A percentile compares a stretch with the other conserved stretches of the same genome.
Evolutionary conservation across 2,113 vertebrate species (phyloP).

Genomic region (cattle (Bos taurus)): ARS-UCD2.0 NC_037338.1:104884501-104885000

Average conservation of each 20-base stretch:
- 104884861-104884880: not conserved
- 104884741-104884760: not conserved
- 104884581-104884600: accelerated
- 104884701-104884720: not conserved
- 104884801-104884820: not conserved
- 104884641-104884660: not conserved
- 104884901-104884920: not conserved
- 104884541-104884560: not conserved
- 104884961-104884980: not conserved
- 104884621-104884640: accelerated
- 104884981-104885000: not conserved
- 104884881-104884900: not conserved
- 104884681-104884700: not conserved
- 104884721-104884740: accelerated
- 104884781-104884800: accelerated
- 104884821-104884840: not conserved
- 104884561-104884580: not conserved
- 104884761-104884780: not conserved
- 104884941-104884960: not conserved
- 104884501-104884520: not conserved
- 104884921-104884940: not conserved
- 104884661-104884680: accelerated
- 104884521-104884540: accelerated
- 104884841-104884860: accelerated
- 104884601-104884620: not conserved